Evolutionary conservation across 2,797 vertebrate genomes (phyloP), one percentile per base, ranked within the genome.

Genomic region (Siniperca scherzeri): DNA sequence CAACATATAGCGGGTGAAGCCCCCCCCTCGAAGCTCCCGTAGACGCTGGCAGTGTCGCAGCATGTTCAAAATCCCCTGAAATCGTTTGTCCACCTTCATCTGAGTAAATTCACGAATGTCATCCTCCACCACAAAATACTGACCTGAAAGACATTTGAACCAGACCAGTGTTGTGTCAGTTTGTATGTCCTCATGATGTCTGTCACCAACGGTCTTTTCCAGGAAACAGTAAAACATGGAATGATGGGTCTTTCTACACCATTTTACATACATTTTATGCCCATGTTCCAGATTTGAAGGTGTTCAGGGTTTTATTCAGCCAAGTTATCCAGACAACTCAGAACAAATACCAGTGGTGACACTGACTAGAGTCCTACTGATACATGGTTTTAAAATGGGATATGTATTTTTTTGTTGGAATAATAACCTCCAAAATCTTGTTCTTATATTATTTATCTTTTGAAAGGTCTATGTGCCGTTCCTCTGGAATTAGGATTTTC

Each of bases 91-190:
- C 72, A 95, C 5, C 42, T 97, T 98, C 88, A 95, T 82, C 74
- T 95, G 82, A 0, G 97, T 95, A 78, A 99, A 98, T 30, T 96
- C 96, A 52, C 91, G 95, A 52, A 99, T 91, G 59, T 99, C 98
- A 0, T 96, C 96, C 57, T 99, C 98, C 90, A 99, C 98, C n/a
- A 99, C 69, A 44, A 99, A 99, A 80, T 93, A 96, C 0, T 91
- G 89, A 73, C 97, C 98, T 99, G 93, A 16, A 87, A 88, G 21
- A 88, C 66, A 87, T 61, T 62, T 30, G 1, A 71, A n/a, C 7
- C 14, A 74, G 25, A 55, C 1, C 3, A 12, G 36, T 16, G 22
- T 2, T 53, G 8, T n/a, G n/a, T 19, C 38, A 44, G 27, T 40
- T 25, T 19, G 3, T 21, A 13, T 12, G 5, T 0, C n/a, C 27